Evolutionary conservation across 2,888 invertebrate species (phyloP).

Genomic region (Ophonus ardosiacus): DNA sequence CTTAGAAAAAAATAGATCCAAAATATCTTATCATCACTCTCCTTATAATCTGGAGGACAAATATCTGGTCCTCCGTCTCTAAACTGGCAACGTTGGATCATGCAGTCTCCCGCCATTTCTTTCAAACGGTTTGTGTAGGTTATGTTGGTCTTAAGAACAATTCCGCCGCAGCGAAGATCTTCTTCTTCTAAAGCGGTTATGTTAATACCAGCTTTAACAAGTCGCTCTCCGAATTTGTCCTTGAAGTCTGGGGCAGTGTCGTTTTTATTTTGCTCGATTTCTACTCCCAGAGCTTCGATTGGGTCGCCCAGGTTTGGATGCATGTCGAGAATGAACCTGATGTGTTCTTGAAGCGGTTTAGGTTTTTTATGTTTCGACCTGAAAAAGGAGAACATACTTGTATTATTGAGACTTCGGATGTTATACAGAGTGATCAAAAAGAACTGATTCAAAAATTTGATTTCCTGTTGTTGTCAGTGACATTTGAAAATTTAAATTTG

Average conservation of each 20-base stretch:
- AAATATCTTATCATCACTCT: slow-evolving; percentile 87
- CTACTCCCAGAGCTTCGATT: slow-evolving; percentile 86
- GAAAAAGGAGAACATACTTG: not conserved
- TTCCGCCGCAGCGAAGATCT: slow-evolving; percentile 86
- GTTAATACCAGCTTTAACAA: slow-evolving; percentile 84
- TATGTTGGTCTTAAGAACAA: slow-evolving; percentile 83
- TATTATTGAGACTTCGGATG: not conserved
- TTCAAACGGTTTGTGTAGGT: slow-evolving; percentile 80
- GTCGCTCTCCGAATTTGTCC: slow-evolving; percentile 83
- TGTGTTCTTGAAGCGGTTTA: slow-evolving; percentile 75
- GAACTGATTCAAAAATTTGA: too few species aligned
- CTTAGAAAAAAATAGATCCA: slow-evolving; percentile 90
- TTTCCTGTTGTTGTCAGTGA: too few species aligned
- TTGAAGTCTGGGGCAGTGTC: slow-evolving; percentile 86
- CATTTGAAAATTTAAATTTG: too few species aligned
- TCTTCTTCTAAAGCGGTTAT: slow-evolving; percentile 85
- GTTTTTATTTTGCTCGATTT: slow-evolving; percentile 85
- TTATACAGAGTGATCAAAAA: too few species aligned
- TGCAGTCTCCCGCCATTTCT: slow-evolving; percentile 83
- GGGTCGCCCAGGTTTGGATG: slow-evolving; percentile 87
- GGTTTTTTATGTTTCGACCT: slow-evolving; percentile 39
- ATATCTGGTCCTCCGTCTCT: slow-evolving; percentile 86
- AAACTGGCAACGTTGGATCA: slow-evolving; percentile 88
- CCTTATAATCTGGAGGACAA: slow-evolving; percentile 88
- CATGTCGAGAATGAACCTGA: slow-evolving; percentile 81